Evolutionary conservation across 2,113 vertebrate species (phyloP).

Genomic region (Micromys minutus): DNA sequence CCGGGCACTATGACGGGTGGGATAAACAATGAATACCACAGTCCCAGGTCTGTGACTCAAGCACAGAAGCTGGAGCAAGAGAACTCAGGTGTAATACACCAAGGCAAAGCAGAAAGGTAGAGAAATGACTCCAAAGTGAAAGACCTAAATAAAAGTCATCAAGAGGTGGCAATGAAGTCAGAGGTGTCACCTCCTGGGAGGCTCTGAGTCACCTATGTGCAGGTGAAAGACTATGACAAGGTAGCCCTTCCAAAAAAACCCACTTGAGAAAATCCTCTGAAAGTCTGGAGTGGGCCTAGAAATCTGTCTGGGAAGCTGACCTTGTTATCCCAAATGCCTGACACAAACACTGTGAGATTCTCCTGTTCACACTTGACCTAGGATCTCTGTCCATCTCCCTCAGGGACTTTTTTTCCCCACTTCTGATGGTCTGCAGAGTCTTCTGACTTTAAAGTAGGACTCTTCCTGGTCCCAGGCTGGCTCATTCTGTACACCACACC

Average conservation of each 20-base stretch:
- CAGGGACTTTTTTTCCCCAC: background rate
- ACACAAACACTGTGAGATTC: background rate
- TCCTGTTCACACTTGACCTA: background rate
- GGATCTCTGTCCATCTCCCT: background rate
- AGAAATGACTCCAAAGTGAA: background rate
- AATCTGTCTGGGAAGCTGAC: background rate
- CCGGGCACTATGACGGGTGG: too few species aligned
- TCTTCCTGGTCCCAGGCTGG: background rate
- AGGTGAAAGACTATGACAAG: background rate
- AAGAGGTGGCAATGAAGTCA: background rate
- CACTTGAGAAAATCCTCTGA: background rate
- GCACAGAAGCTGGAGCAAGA: too few species aligned
- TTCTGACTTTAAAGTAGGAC: background rate
- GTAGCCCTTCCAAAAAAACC: background rate
- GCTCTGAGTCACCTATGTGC: rapidly evolving
- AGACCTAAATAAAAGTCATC: background rate
- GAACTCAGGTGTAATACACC: background rate
- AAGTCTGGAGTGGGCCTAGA: background rate
- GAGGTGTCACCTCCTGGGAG: background rate
- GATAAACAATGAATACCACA: background rate
- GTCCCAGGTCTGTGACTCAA: background rate
- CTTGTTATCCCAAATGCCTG: background rate
- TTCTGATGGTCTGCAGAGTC: background rate
- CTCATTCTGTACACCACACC: background rate
- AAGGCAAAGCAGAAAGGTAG: background rate